Base-by-base conservation (phyloP, 2,797 vertebrate genomes). In the Tangara arthus region DNA sequence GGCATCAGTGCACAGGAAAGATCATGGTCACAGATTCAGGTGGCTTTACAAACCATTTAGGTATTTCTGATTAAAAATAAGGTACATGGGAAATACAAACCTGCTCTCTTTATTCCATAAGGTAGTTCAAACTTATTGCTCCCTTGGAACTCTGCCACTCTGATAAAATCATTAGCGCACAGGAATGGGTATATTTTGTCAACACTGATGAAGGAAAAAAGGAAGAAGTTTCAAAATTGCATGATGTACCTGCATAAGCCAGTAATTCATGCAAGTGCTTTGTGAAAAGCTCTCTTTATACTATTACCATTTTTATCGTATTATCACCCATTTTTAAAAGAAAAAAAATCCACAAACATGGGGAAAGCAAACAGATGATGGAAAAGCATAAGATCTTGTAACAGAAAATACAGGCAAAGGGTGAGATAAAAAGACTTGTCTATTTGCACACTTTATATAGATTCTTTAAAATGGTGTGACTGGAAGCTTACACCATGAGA, bases 141-240 rank as follows among this genome's bases (percentile, higher is more conserved):
- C 69, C 95, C 97, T 2, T 96, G 96, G 26, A 93, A 82, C 77
- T 81, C 91, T 19, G 97, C 94, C 70, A 95, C 94, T 72, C 94
- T 96, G 93, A 84, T 49, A 94, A 98, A 98, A 87, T 98, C 97
- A 68, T 87, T 68, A 63, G 92, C 52, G 2, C 98, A 98, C 68
- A 98, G 84, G 95, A 98, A 98, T 0, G 98, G 98, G 71, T 98
- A 97, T 93, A 98, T 93, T 82, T 96, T 97, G 46, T 90, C 91
- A 71, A 66, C 82, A 50, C 98, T 98, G 85, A 56, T 47, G 44
- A 55, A 89, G 56, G 24, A 42, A 90, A 95, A 82, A 77, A 84
- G 12, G 7, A 78, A 87, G 9, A 69, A 23, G 27, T 72, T 84
- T 57, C 32, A 87, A 63, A 64, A 90, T 57, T 13, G 14, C 27